Conservation (phyloP, 1,140 invertebrate genomes). For the Mercenaria mercenaria region DNA sequence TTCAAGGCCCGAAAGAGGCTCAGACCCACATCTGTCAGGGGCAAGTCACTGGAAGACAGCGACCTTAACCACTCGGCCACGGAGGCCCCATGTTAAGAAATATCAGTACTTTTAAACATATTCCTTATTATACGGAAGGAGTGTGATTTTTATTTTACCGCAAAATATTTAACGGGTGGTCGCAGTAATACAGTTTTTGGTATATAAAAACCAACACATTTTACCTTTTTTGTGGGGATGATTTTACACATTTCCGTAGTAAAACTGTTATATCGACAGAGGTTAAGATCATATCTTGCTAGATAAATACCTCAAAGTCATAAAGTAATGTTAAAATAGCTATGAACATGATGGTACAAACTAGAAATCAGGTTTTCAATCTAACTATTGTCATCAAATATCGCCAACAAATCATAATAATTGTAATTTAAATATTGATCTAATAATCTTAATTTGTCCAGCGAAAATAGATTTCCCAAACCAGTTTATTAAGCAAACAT, state of each 20-base stretch:
- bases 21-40: too few species aligned
- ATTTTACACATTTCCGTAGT: conserved; percentile 6
- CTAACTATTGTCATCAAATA: background rate
- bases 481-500: too few species aligned
- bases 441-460: too few species aligned
- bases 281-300: background rate
- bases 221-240: background rate
- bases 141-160: too few species aligned
- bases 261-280: background rate
- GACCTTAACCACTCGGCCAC: too few species aligned
- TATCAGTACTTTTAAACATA: too few species aligned
- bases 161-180: conserved; percentile 17
- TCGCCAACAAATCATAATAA: background rate
- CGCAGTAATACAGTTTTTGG: background rate
- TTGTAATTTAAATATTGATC: background rate
- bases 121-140: too few species aligned
- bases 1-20: too few species aligned
- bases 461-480: too few species aligned
- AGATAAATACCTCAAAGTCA: background rate
- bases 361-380: background rate
- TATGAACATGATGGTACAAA: background rate
- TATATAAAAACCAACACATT: conserved; percentile 10
- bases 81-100: too few species aligned
- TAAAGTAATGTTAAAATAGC: background rate
- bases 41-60: too few species aligned